Percentiles rank a stretch among this genome's conserved stretches.
Evolutionary conservation across 2,113 vertebrate species (phyloP).

Genomic region (Chascanopsetta lugubris): DNA sequence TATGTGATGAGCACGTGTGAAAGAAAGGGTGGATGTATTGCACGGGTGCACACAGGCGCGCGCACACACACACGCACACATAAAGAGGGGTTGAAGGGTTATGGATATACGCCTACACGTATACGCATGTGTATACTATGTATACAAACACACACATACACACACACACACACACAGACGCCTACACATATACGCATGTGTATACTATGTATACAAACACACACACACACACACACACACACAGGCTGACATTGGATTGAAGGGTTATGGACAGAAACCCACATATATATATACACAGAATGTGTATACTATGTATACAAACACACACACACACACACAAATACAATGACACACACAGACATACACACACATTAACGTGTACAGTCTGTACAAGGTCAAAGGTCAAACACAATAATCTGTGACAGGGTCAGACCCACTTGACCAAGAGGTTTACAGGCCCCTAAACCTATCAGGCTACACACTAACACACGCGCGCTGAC

Average conservation of each 20-base stretch:
- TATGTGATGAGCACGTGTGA: constrained; percentile 30
- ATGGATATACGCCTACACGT: neutral
- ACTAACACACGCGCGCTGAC: constrained; percentile 39
- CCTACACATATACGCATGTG: no score
- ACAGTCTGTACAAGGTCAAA: constrained; percentile 46
- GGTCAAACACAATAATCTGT: constrained; percentile 68
- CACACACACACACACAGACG: no score
- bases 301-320: neutral
- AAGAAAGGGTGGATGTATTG: neutral
- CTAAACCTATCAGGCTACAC: constrained; percentile 63
- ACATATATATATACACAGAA: neutral
- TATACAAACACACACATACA: no score
- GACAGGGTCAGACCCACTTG: constrained; percentile 67
- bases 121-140: neutral
- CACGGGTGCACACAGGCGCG: constrained; percentile 4
- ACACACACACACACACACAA: constrained; percentile 13
- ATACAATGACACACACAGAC: constrained; percentile 3
- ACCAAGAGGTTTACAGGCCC: constrained; percentile 70
- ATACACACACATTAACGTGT: constrained; percentile 18
- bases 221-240: constrained; percentile 15
- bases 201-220: no score
- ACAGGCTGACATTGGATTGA: constrained; percentile 9
- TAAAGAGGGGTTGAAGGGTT: constrained; percentile 7
- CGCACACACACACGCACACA: constrained; percentile 11
- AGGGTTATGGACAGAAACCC: constrained; percentile 17